Percentiles rank a stretch among this genome's conserved stretches.
Evolutionary conservation across 2,888 invertebrate species (phyloP).

Genomic region (Plagiodera versicolora): DNA sequence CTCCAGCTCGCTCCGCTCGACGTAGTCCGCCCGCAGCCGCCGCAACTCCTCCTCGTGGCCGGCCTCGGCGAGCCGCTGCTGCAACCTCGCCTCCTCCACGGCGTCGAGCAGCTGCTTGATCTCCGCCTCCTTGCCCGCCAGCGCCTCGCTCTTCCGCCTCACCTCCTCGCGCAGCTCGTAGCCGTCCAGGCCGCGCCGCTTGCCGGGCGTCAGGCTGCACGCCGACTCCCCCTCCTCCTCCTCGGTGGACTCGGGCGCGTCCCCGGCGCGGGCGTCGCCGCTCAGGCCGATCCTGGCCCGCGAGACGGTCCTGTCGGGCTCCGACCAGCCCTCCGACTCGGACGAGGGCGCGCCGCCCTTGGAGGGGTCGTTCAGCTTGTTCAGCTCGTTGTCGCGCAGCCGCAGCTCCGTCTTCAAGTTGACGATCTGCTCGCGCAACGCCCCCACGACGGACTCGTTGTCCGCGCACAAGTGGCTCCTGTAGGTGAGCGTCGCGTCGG

Average conservation of each 20-base stretch:
- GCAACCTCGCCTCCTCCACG: constrained; percentile 49
- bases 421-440: constrained; percentile 50
- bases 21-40: constrained; percentile 55
- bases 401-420: constrained; percentile 51
- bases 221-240: constrained; percentile 49
- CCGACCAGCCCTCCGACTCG: constrained; percentile 87
- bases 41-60: constrained; percentile 36
- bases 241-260: constrained; percentile 49
- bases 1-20: constrained; percentile 62
- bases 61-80: constrained; percentile 39
- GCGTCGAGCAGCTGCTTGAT: constrained; percentile 45
- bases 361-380: constrained; percentile 36
- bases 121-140: constrained; percentile 46
- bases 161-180: constrained; percentile 52
- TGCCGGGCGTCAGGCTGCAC: constrained; percentile 19
- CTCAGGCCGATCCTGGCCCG: constrained; percentile 75
- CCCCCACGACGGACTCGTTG: constrained; percentile 41
- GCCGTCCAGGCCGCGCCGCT: constrained; percentile 35
- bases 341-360: too few relatives aligned
- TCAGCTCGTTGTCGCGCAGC: constrained; percentile 49
- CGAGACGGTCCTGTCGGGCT: constrained; percentile 82
- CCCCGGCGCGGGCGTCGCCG: too few relatives aligned
- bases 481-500: constrained; percentile 47
- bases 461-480: constrained; percentile 44
- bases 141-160: constrained; percentile 55